phyloP scores from a whole-genome alignment of 2,797 vertebrate species.

The Gallinago solitaria region DNA sequence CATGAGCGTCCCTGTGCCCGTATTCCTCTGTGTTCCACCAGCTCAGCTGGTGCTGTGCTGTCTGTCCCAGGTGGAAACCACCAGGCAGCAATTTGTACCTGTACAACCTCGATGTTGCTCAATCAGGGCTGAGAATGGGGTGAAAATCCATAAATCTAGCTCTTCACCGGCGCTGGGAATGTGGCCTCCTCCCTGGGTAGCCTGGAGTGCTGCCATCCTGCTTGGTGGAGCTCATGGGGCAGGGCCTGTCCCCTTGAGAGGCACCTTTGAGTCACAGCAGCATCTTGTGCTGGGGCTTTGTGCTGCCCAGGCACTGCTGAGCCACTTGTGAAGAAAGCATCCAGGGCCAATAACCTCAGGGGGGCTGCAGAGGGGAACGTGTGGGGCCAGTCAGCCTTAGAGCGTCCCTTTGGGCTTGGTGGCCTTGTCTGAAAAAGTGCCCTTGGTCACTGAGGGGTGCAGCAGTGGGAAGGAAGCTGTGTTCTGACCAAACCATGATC shows the following conservation, averaged over 20 bases:
- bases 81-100: neutral
- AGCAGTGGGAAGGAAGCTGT: neutral
- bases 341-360: neutral
- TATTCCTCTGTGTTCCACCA: no score
- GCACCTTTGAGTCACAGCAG: neutral
- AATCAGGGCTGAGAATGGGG: neutral
- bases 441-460: neutral
- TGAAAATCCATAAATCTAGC: neutral
- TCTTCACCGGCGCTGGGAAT: neutral
- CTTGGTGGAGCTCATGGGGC: neutral
- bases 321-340: neutral
- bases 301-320: neutral
- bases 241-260: neutral
- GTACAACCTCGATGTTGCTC: neutral
- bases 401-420: neutral
- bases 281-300: neutral
- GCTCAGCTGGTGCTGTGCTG: neutral
- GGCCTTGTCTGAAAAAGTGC: neutral
- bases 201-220: neutral
- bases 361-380: neutral
- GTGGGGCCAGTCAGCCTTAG: neutral
- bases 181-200: neutral
- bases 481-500: neutral
- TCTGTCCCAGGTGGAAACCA: neutral
- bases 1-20: neutral